Percentiles rank a stretch among this genome's conserved stretches.
These are phyloP conservation scores for Steinernema feltiae DNA, from an alignment of 1,140 invertebrate species.

Conservation along the genomic window DNA sequence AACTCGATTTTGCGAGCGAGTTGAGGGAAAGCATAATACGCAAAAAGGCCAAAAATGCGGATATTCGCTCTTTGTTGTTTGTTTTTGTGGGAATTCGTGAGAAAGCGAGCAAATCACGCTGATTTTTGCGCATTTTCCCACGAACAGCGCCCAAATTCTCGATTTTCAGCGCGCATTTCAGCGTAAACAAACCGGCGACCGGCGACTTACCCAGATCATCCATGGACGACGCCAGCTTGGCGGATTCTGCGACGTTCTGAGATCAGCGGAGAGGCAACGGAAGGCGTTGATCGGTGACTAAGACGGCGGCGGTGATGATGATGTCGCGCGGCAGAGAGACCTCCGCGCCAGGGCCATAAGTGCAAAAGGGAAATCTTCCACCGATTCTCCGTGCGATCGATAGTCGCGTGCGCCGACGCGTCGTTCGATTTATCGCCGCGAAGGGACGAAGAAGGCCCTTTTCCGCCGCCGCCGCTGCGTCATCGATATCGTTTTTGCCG, in stretches of 20 bases:
- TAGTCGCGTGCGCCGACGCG: slow-evolving; percentile 5
- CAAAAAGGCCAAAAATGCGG: too few species aligned
- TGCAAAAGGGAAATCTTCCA: neutral
- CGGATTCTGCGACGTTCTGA: too few species aligned
- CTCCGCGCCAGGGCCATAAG: slow-evolving; percentile 9
- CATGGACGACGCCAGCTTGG: neutral
- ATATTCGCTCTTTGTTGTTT: too few species aligned
- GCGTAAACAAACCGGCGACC: neutral
- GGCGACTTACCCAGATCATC: slow-evolving; percentile 5
- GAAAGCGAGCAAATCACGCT: too few species aligned
- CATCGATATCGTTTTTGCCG: neutral
- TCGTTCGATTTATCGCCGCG: slow-evolving; percentile 7
- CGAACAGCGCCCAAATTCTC: neutral
- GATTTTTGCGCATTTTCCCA: neutral
- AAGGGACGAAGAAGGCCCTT: neutral
- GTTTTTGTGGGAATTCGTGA: too few species aligned
- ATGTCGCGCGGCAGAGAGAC: neutral
- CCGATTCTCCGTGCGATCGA: neutral
- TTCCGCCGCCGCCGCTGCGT: neutral
- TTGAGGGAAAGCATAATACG: too few species aligned
- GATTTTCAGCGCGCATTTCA: too few species aligned
- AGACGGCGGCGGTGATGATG: too few species aligned
- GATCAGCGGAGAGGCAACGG: neutral
- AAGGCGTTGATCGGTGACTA: neutral
- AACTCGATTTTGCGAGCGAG: too few species aligned